Base-by-base conservation (phyloP, 2,888 invertebrate genomes). In the Tenthredo distinguenda region DNA sequence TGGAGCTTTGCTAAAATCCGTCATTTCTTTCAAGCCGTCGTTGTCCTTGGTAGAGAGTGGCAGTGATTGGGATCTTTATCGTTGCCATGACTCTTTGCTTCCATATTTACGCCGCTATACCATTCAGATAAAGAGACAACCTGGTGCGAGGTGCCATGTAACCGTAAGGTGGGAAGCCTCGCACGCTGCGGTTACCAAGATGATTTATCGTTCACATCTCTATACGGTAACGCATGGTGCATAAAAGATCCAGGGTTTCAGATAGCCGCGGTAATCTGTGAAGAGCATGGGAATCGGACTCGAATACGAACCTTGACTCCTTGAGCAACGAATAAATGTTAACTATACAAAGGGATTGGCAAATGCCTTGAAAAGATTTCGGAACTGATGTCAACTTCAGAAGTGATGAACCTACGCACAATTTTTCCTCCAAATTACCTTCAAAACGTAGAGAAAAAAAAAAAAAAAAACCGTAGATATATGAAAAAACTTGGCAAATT, bases 21-120 rank as follows among this genome's bases (percentile, higher is more conserved):
- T 81, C 81, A 81, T 43, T 40, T 81, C 65, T 81, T n/a, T 65
- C 81, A 40, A 18, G 62, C 43, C 81, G 81, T 62, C 43, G 62
- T 62, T 81, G 81, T 62, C 62, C 81, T 83, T n/a, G 26, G 18
- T 26, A 31, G 26, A 31, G 21, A n/a, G n/a, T 34, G 50, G 9
- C 47, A n/a, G 47, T n/a, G 83, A 83, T 83, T 68, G 68, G 65
- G 43, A 83, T 43, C 68, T 40, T 68, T 10, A 68, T 81, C 62
- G 81, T 40, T n/a, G 34, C 62, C 58, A 58, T 58, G 81, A 58
- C 58, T 81, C 81, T 81, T 26, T 31, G 40, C 62, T 37, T 40
- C 34, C 43, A 81, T 37, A 81, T 81, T 81, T 55, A 55, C 55
- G 77, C 77, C 55, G 34, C 81, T 81, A 18, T 81, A n/a, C 62